phyloP scores from a whole-genome alignment of 2,797 vertebrate genomes.

The Premnoplex brunnescens region DNA sequence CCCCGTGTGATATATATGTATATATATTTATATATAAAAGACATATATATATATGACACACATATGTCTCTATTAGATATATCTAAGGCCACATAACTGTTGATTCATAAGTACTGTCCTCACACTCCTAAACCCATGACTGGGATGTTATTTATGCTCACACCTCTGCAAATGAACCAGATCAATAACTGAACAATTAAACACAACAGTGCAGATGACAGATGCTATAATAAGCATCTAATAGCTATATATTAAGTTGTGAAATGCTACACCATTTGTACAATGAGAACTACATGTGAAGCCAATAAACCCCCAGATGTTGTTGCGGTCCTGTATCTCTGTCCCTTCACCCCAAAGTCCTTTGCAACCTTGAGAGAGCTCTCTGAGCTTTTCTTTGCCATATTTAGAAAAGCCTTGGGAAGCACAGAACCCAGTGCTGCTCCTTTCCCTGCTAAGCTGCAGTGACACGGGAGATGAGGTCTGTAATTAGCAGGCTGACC shows the following conservation, averaged over 20 bases:
- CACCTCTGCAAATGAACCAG: not conserved
- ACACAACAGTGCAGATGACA: not conserved
- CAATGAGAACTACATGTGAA: not conserved
- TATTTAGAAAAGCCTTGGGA: constrained; percentile 14
- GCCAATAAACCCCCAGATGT: not conserved
- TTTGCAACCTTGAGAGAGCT: not conserved
- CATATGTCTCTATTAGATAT: not conserved
- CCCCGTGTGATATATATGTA: not conserved
- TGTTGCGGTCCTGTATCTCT: not conserved
- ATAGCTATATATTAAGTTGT: not conserved
- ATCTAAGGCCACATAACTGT: not conserved
- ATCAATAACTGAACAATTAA: not conserved
- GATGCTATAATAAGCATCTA: not conserved
- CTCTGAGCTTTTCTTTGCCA: not conserved
- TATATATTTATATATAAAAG: too few species aligned
- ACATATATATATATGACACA: not conserved
- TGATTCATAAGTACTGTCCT: not conserved
- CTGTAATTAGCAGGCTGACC: constrained; percentile 43
- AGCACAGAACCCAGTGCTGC: not conserved
- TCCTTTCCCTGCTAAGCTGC: constrained; percentile 22
- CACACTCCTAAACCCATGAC: not conserved
- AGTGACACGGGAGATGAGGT: constrained; percentile 28
- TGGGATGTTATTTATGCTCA: not conserved
- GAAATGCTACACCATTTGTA: not conserved
- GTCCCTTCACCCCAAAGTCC: not conserved